Evolutionary conservation across 2,113 vertebrate species (phyloP).

Genomic region (Ramphastos sulfuratus): DNA sequence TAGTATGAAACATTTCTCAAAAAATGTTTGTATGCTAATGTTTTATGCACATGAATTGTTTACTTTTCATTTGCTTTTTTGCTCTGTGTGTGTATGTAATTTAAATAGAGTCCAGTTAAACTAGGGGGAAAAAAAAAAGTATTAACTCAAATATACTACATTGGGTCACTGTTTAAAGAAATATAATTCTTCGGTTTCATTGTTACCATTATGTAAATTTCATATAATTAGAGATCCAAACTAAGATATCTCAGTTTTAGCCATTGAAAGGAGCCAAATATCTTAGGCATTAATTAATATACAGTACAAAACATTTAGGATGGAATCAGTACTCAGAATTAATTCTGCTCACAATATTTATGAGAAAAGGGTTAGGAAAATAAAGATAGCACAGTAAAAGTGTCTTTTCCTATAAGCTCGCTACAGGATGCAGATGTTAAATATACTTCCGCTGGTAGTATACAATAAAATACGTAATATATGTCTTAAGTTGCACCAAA

Average conservation of each 20-base stretch:
- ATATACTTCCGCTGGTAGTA: neutral
- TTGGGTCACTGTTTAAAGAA: neutral
- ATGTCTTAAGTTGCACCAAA: neutral
- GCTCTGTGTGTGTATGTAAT: neutral
- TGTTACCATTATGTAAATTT: slow-evolving; percentile 27
- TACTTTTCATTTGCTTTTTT: neutral
- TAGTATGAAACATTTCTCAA: neutral
- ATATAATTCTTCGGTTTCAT: neutral
- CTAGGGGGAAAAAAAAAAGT: neutral
- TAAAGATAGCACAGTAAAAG: neutral
- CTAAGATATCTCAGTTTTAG: neutral
- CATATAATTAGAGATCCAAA: slow-evolving; percentile 21
- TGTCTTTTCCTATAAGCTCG: neutral
- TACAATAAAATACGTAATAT: neutral
- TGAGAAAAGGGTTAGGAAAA: neutral
- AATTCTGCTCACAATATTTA: neutral
- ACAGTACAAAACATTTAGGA: neutral
- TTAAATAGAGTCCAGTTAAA: neutral
- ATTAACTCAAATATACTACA: neutral
- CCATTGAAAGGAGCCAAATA: neutral
- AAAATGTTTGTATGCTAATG: neutral
- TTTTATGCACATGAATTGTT: neutral
- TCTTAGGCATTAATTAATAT: slow-evolving; percentile 17
- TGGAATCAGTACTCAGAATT: neutral
- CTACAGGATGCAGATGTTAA: neutral